Evolutionary conservation across 2,888 invertebrate genomes (phyloP).

Genomic region (Cylloceria caligata): DNA sequence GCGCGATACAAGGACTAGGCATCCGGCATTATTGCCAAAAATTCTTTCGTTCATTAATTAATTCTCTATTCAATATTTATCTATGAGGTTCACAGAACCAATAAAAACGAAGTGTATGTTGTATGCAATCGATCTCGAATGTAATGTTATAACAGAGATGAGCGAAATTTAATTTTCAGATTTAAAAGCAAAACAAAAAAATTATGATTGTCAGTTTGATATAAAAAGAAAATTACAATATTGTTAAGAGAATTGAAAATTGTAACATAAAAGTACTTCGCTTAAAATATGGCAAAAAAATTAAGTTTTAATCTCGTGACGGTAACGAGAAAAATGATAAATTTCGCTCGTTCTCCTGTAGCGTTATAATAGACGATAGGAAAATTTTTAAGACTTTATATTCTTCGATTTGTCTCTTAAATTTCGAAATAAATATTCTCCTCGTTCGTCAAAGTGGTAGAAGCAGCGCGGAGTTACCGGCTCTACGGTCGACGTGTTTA

Average conservation of each 20-base stretch:
- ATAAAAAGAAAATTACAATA: too few species aligned
- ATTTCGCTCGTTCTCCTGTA: neutral
- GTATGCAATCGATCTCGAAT: neutral
- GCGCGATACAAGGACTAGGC: constrained; percentile 35
- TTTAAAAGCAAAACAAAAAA: neutral
- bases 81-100: constrained; percentile 18
- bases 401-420: neutral
- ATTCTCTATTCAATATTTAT: neutral
- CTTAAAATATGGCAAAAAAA: neutral
- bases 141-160: neutral
- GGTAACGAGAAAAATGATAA: neutral
- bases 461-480: constrained; percentile 11
- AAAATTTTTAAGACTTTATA: neutral
- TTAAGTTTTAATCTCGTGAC: neutral
- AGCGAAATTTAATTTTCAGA: neutral
- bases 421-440: neutral
- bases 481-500: neutral
- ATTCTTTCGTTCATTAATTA: constrained; percentile 14
- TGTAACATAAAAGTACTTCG: neutral
- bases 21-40: constrained; percentile 19
- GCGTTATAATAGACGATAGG: neutral
- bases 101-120: neutral
- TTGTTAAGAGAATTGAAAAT: neutral
- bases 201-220: neutral
- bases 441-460: constrained; percentile 31